These are phyloP conservation scores for Gadus chalcogrammus DNA, from an alignment of 2,113 vertebrate genomes.

Conservation along the genomic window DNA sequence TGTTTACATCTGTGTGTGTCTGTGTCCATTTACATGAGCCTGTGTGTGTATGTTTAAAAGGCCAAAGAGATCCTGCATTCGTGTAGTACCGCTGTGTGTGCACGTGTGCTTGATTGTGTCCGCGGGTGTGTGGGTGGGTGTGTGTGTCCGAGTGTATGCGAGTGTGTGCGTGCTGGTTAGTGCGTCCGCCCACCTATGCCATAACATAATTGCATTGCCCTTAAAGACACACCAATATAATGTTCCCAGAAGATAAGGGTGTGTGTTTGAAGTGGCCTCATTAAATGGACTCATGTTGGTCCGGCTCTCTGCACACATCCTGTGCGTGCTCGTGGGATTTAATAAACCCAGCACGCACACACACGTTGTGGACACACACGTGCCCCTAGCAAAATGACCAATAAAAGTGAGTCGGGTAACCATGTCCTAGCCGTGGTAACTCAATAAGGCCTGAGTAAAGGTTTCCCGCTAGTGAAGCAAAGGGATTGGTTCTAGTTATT, in stretches of 20 bases:
- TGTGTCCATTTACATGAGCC: too few species aligned
- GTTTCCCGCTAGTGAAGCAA: conserved; percentile 53
- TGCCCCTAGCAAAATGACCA: conserved; percentile 39
- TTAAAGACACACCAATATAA: conserved; percentile 23
- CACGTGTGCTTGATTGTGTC: too few species aligned
- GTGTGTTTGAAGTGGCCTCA: conserved; percentile 29
- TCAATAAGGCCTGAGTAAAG: conserved; percentile 43
- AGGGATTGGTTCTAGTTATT: conserved; percentile 43
- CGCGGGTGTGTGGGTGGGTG: too few species aligned
- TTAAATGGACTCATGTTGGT: conserved; percentile 28
- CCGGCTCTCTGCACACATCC: conserved; percentile 24
- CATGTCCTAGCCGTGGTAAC: conserved; percentile 53
- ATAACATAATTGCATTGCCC: background rate
- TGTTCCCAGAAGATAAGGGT: conserved; percentile 22
- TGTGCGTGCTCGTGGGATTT: conserved; percentile 41
- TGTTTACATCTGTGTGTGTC: too few species aligned
- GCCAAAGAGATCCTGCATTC: too few species aligned
- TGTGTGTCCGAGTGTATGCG: too few species aligned
- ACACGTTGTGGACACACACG: conserved; percentile 46
- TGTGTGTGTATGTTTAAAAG: too few species aligned
- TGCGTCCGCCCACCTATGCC: too few species aligned
- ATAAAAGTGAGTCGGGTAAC: conserved; percentile 37
- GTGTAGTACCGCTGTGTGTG: too few species aligned
- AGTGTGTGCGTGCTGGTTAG: too few species aligned
- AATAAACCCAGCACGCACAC: conserved; percentile 52